Percentiles rank a stretch among this genome's conserved stretches.
phyloP scores from a whole-genome alignment of 1,140 invertebrate genomes.

The Drosophila yakuba region DNA sequence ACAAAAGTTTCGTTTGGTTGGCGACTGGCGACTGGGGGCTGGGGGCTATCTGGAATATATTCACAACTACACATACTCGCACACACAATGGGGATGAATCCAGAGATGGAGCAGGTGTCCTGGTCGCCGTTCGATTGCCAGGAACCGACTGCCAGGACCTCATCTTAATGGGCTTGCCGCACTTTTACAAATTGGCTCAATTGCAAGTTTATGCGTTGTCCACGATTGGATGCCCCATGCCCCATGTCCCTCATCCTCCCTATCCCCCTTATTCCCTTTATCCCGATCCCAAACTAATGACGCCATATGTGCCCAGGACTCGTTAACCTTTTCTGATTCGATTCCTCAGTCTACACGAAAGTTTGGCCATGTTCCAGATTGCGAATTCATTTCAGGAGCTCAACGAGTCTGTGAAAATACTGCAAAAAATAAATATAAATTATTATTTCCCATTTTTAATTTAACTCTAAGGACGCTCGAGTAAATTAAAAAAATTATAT shows the following conservation, averaged over 20 bases:
- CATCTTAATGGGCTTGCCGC: constrained; percentile 78
- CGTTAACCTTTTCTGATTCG: constrained; percentile 78
- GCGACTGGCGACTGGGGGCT: background rate
- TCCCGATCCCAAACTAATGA: constrained; percentile 57
- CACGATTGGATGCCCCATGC: constrained; percentile 23
- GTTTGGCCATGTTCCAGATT: constrained; percentile 28
- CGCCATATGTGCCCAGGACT: constrained; percentile 77
- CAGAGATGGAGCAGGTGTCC: constrained; percentile 36
- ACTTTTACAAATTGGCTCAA: constrained; percentile 83
- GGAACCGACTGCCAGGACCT: constrained; percentile 22
- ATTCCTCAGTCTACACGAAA: constrained; percentile 33
- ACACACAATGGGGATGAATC: background rate
- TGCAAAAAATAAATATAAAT: no score
- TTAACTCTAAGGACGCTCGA: background rate
- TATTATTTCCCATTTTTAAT: background rate
- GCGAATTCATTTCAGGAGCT: background rate
- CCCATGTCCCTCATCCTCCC: background rate
- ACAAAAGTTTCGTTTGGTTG: constrained; percentile 31
- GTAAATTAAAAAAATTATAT: no score
- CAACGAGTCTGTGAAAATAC: no score
- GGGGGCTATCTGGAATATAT: constrained; percentile 9
- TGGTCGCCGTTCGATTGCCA: constrained; percentile 11
- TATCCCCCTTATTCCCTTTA: no score
- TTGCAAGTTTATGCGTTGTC: constrained; percentile 77
- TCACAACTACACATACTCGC: background rate